Evolutionary conservation across 2,888 invertebrate species (phyloP).

Genomic region (Andrena trimmerana): DNA sequence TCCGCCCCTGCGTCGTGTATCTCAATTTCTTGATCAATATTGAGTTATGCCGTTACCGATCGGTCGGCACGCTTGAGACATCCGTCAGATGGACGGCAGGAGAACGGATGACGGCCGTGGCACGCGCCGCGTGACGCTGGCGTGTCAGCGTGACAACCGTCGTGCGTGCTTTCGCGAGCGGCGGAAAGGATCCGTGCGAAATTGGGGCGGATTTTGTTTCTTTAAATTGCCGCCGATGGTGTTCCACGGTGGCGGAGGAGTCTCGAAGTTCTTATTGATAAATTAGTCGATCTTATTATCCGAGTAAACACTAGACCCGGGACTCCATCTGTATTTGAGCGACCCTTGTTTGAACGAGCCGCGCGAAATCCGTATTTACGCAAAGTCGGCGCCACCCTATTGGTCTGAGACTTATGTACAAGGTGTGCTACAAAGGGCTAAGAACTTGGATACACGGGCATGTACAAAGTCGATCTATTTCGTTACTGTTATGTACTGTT

Average conservation of each 20-base stretch:
- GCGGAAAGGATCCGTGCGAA: not conserved
- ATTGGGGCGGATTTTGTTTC: not conserved
- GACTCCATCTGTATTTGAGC: conserved; percentile 85
- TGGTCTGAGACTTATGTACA: conserved; percentile 76
- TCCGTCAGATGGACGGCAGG: conserved; percentile 1
- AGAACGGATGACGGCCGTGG: not conserved
- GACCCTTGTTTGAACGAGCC: conserved; percentile 82
- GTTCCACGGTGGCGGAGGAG: not conserved
- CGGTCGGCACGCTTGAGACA: not conserved
- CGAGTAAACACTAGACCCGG: conserved; percentile 79
- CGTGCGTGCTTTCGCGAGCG: not conserved
- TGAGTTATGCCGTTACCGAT: conserved; percentile 32
- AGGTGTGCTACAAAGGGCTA: conserved; percentile 76
- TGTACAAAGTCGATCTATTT: conserved; percentile 66
- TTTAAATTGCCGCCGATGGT: not conserved
- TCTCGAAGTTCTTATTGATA: conserved; percentile 57
- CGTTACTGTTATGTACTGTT: conserved; percentile 47
- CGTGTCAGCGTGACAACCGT: conserved; percentile 2
- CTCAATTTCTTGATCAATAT: conserved; percentile 56
- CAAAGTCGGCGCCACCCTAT: conserved; percentile 78
- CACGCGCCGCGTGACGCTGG: too few relatives aligned
- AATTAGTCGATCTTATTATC: conserved; percentile 84
- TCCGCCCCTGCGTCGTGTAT: conserved; percentile 7
- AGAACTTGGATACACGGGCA: conserved; percentile 79
- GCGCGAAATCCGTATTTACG: conserved; percentile 85